Conservation (phyloP, 2,888 invertebrate genomes). For the Keiferia lycopersicella region DNA sequence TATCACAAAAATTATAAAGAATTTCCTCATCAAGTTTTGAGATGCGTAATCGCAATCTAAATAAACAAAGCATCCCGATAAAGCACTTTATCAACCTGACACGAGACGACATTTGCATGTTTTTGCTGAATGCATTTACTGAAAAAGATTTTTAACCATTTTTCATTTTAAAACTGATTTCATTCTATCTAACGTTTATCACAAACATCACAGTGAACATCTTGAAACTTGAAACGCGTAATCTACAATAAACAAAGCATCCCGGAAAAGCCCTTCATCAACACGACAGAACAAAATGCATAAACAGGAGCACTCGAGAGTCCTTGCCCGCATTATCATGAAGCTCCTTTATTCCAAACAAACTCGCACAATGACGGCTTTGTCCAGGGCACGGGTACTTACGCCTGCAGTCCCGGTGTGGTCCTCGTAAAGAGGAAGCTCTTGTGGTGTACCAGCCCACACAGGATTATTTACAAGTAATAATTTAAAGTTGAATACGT, state of each 20-base stretch:
- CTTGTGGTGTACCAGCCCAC: conserved; percentile 1
- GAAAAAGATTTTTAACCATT: no score
- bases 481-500: no score
- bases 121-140: no score
- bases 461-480: neutral
- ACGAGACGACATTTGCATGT: no score
- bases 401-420: conserved; percentile 16
- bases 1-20: no score
- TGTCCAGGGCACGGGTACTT: conserved; percentile 17
- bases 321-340: conserved; percentile 25
- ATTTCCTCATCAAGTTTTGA: no score
- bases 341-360: conserved; percentile 23
- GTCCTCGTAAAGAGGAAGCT: conserved; percentile 1
- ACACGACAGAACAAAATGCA: conserved; percentile 19
- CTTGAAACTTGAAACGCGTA: neutral
- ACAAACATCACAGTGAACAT: neutral
- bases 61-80: no score
- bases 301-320: conserved; percentile 15
- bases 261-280: conserved; percentile 15
- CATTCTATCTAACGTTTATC: neutral
- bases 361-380: conserved; percentile 21
- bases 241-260: conserved; percentile 1
- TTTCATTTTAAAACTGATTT: neutral
- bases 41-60: no score
- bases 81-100: no score